Conservation (phyloP, 1,140 invertebrate genomes). For the Fopius arisanus region DNA sequence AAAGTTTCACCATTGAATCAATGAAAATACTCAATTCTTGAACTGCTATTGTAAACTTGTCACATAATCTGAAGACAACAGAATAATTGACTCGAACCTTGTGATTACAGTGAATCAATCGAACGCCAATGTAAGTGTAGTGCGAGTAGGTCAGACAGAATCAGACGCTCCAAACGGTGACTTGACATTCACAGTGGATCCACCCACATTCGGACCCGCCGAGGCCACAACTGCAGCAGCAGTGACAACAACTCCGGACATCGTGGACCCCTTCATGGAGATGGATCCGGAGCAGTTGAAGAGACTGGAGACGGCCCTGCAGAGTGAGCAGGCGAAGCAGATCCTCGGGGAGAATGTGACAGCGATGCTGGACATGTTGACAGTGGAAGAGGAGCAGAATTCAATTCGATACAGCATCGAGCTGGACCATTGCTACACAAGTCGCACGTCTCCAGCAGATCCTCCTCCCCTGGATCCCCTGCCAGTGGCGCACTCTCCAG, state of each 20-base stretch:
- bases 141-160: constrained; percentile 59
- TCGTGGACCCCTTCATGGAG: constrained; percentile 67
- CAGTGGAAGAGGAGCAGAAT: constrained; percentile 61
- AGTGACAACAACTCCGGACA: constrained; percentile 41
- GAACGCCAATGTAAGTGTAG: constrained; percentile 63
- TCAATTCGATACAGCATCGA: constrained; percentile 56
- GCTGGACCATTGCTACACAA: constrained; percentile 64
- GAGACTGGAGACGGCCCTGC: constrained; percentile 67
- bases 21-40: too few relatives aligned
- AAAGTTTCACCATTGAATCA: too few relatives aligned
- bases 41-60: too few relatives aligned
- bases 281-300: constrained; percentile 70
- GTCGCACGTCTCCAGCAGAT: constrained; percentile 52
- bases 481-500: constrained; percentile 48
- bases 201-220: constrained; percentile 42
- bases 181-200: constrained; percentile 61
- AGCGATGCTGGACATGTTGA: constrained; percentile 66
- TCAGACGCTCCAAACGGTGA: constrained; percentile 53
- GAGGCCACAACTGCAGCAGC: constrained; percentile 28
- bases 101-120: constrained; percentile 63
- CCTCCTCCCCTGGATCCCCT: constrained; percentile 55
- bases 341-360: constrained; percentile 69
- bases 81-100: too few relatives aligned
- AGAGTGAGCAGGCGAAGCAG: constrained; percentile 69
- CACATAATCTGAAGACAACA: neutral